Evolutionary conservation across 1,140 invertebrate species (phyloP).

Genomic region (Ganaspis sp.): DNA sequence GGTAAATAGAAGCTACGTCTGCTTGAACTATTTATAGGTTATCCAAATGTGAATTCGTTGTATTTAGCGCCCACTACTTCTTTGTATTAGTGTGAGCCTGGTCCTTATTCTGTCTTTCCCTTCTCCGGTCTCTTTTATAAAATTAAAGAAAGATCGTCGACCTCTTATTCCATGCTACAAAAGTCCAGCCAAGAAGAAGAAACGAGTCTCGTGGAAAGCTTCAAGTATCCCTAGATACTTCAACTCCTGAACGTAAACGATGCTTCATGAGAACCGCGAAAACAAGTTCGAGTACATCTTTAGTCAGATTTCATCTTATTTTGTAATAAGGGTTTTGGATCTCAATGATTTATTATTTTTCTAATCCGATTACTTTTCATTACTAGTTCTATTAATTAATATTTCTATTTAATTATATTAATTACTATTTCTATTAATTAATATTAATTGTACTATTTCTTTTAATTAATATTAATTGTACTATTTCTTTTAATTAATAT

Average conservation of each 20-base stretch:
- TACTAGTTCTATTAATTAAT: too few relatives aligned
- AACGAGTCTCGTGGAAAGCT: slow-evolving; percentile 9
- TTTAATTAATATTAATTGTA: too few relatives aligned
- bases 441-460: too few relatives aligned
- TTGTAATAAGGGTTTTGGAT: too few relatives aligned
- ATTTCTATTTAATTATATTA: too few relatives aligned
- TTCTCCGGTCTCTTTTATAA: slow-evolving; percentile 14
- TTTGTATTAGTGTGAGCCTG: not conserved
- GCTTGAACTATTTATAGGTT: not conserved
- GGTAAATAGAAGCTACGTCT: not conserved
- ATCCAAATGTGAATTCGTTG: not conserved
- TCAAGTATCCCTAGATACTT: not conserved
- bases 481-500: too few relatives aligned
- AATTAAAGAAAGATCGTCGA: slow-evolving; percentile 23
- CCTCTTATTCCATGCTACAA: not conserved
- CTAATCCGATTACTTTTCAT: too few relatives aligned
- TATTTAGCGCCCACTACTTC: not conserved
- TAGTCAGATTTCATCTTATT: too few relatives aligned
- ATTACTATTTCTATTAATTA: too few relatives aligned
- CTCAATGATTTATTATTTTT: too few relatives aligned
- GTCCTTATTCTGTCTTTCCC: slow-evolving; percentile 2
- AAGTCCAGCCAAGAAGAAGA: not conserved
- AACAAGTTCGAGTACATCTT: not conserved
- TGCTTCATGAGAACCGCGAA: not conserved
- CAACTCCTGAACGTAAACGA: not conserved